Base-by-base conservation (phyloP, 2,888 invertebrate species). In the Conops quadrifasciatus region DNA sequence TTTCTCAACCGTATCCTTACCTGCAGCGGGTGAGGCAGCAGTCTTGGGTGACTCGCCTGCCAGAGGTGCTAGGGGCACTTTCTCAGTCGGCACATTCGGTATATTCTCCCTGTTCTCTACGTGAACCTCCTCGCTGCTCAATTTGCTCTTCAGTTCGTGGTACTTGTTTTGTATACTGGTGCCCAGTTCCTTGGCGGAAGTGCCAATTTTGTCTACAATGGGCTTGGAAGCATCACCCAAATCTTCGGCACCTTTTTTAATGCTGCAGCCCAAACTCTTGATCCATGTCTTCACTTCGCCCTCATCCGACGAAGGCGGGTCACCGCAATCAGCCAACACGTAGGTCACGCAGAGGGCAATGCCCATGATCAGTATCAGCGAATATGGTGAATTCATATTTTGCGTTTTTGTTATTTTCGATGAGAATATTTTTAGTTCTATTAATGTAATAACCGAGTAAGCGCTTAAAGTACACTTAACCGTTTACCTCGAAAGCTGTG, bases 161-260 rank as follows among this genome's bases (percentile, higher is more conserved):
- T 82, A 84, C 30, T 82, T 84, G 16, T 83, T 77, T 5, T 78
- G 80, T 5, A 84, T 81, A 15, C 75, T 71, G 47, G 59, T 79
- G 19, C 82, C 79, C 1, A 84, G 73, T 1, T 83, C 81, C 76
- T 84, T 84, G 56, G 84, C 82, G 0, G 81, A 77, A 13, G 76
- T 76, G 4, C 82, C 79, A 11, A 85, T 78, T 60, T 82, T 83
- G 0, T 80, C 80, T 1, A 82, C 72, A 56, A 78, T 80, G 2
- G 84, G 84, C 49, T 83, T 84, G 53, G 81, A 79, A 0, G 77
- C 78, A 28, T 82, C 81, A 16, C 77, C 78, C 2, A 82, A 75
- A 21, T 80, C 81, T 65, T 77, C 80, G 28, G 84, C 82, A 0
- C 82, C 82, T 71, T 83, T 76, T 53, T 81, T 78, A 45, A 84